Evolutionary conservation across 2,888 invertebrate species (phyloP).

Genomic region (Didymodactylos carnosus): DNA sequence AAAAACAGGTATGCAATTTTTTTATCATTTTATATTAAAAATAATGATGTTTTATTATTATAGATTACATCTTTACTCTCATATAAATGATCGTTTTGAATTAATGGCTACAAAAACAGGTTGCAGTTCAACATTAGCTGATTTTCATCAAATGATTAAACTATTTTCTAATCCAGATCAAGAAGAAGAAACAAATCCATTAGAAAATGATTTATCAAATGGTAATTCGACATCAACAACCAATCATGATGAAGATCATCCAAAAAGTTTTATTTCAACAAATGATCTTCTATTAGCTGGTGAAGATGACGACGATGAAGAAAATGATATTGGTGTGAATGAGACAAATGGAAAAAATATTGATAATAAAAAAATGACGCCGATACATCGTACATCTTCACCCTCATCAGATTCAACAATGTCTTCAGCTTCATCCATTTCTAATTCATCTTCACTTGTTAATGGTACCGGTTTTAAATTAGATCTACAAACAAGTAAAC

Average conservation of each 20-base stretch:
- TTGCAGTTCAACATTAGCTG: neutral
- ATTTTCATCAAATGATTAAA: constrained; percentile 2
- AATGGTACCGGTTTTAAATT: too few relatives aligned
- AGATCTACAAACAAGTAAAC: neutral
- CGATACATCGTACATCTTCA: too few relatives aligned
- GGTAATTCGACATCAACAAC: neutral
- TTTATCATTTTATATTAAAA: too few relatives aligned
- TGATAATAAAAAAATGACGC: too few relatives aligned
- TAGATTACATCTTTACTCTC: too few relatives aligned
- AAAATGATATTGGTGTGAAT: neutral
- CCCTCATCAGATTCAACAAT: neutral
- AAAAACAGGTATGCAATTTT: too few relatives aligned
- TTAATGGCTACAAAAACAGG: too few relatives aligned
- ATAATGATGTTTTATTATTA: too few relatives aligned
- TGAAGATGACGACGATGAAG: neutral
- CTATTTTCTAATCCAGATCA: neutral
- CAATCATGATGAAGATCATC: too few relatives aligned
- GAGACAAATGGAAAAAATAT: too few relatives aligned
- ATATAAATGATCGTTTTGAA: too few relatives aligned
- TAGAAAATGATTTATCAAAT: neutral
- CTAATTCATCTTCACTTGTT: neutral
- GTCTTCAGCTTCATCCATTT: neutral
- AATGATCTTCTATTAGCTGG: neutral
- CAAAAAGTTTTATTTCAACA: neutral
- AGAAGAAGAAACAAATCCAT: neutral